A percentile compares a stretch with the other conserved stretches of the same genome.
Evolutionary conservation across 2,113 vertebrate species (phyloP).

Genomic region (Ptyas mucosa): DNA sequence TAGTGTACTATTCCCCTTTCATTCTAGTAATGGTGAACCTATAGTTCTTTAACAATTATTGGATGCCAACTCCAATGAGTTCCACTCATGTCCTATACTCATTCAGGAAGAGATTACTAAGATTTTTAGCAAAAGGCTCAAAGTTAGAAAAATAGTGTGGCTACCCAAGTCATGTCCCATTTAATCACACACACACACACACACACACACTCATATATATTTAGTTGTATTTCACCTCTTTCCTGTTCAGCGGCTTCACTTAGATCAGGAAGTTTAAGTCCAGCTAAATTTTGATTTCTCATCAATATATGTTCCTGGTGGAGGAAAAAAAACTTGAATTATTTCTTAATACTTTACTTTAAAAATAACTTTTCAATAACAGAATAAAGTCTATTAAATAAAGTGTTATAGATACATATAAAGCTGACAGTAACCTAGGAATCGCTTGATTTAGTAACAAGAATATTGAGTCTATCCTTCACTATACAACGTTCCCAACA

Average conservation of each 20-base stretch:
- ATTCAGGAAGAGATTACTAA: neutral
- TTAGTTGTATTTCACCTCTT: conserved; percentile 77
- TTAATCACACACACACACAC: neutral
- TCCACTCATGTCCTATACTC: too few relatives aligned
- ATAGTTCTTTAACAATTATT: neutral
- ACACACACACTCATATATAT: neutral
- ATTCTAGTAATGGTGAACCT: neutral
- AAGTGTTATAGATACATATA: neutral
- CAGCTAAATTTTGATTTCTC: conserved; percentile 87
- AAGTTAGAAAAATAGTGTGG: neutral
- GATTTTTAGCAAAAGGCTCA: neutral
- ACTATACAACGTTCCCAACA: neutral
- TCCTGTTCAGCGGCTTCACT: conserved; percentile 92
- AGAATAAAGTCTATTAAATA: neutral
- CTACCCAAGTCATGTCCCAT: neutral
- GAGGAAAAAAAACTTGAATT: conserved; percentile 25
- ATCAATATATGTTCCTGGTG: conserved; percentile 91
- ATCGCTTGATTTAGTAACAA: neutral
- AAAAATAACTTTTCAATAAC: neutral
- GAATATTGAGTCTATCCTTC: neutral
- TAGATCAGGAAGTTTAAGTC: conserved; percentile 89
- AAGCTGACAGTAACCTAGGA: neutral
- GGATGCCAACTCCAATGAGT: neutral
- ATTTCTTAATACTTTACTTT: conserved; percentile 16
- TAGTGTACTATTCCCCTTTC: neutral